phyloP scores from a whole-genome alignment of 2,113 vertebrate species.

The Platysteira castanea region DNA sequence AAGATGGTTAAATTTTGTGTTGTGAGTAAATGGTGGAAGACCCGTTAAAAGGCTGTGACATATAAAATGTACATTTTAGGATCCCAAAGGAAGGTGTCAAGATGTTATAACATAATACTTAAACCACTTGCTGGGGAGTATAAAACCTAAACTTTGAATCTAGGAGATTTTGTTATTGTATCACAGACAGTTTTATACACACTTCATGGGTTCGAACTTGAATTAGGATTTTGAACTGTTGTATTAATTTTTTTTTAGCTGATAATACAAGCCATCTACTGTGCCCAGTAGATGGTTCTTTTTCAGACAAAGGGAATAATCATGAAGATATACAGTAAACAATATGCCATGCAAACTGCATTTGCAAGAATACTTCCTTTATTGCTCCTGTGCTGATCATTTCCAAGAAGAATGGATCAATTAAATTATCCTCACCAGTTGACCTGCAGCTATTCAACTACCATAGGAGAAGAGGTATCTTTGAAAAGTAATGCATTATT shows the following conservation, averaged over 20 bases:
- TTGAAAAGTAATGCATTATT: not conserved
- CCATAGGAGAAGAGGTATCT: not conserved
- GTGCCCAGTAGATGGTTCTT: not conserved
- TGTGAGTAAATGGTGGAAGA: not conserved
- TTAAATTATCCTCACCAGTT: not conserved
- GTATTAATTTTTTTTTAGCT: not conserved
- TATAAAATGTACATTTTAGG: conserved; percentile 51
- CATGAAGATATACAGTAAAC: not conserved
- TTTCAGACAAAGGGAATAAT: not conserved
- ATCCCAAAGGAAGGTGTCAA: conserved; percentile 10
- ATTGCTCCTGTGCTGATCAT: not conserved
- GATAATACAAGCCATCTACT: not conserved
- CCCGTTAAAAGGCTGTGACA: conserved; percentile 37
- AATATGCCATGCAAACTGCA: not conserved
- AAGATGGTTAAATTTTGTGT: not conserved
- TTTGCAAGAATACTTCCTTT: not conserved
- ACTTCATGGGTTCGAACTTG: not conserved
- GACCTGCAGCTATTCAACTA: not conserved
- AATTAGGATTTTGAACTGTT: not conserved
- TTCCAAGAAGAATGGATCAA: not conserved
- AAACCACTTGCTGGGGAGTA: not conserved
- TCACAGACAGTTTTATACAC: not conserved
- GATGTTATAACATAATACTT: conserved; percentile 31
- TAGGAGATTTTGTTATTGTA: not conserved
- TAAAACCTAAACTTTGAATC: conserved; percentile 50